Evolutionary conservation across 2,113 vertebrate genomes (phyloP).

Genomic region (Columba livia): DNA sequence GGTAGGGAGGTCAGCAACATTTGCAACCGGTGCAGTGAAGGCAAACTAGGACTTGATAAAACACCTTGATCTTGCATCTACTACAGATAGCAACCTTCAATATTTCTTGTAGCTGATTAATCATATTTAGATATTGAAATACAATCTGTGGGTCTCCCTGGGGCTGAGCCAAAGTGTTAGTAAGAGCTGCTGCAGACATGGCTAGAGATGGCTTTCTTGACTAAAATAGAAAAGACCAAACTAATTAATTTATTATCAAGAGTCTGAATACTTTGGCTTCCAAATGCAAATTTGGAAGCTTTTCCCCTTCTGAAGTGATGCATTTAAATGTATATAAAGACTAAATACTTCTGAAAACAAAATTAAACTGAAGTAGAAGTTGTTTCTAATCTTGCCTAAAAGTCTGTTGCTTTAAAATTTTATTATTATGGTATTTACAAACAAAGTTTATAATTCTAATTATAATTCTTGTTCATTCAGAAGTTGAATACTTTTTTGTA

Average conservation of each 20-base stretch:
- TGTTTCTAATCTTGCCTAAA: background rate
- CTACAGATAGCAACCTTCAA: background rate
- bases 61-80: background rate
- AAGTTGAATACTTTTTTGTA: background rate
- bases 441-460: background rate
- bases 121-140: background rate
- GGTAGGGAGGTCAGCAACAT: background rate
- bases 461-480: background rate
- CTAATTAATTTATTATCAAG: background rate
- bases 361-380: background rate
- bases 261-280: background rate
- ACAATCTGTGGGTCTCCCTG: background rate
- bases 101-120: background rate
- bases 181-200: background rate
- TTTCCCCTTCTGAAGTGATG: background rate
- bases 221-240: background rate
- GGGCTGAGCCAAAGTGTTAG: background rate
- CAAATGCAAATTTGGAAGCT: background rate
- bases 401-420: background rate
- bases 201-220: background rate
- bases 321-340: background rate
- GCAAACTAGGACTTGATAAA: background rate
- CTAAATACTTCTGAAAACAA: background rate
- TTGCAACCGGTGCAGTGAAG: background rate
- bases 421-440: background rate